Conservation (phyloP, 2,113 vertebrate species). For the Donacobius atricapilla region DNA sequence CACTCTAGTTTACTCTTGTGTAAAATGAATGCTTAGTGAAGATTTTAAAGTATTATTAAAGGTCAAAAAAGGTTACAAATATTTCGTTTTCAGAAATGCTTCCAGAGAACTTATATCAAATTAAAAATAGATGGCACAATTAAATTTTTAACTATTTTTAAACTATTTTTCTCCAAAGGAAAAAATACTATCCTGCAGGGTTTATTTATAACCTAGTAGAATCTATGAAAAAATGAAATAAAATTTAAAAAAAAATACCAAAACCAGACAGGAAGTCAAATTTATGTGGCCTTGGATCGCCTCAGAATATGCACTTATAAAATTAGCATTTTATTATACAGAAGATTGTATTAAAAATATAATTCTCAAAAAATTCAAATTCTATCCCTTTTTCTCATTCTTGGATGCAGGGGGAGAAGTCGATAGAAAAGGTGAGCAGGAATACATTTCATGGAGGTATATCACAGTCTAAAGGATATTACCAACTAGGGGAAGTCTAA, state of each 20-base stretch:
- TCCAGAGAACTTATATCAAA: not conserved
- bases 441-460: not conserved
- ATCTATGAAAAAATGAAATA: not conserved
- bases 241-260: not conserved
- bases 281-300: not conserved
- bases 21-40: not conserved
- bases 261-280: not conserved
- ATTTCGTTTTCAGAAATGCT: not conserved
- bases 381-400: not conserved
- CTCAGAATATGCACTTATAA: not conserved
- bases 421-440: not conserved
- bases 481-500: not conserved
- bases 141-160: not conserved
- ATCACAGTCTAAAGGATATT: not conserved
- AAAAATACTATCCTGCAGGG: not conserved
- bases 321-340: not conserved
- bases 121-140: not conserved
- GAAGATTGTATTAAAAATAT: not conserved
- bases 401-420: accelerated
- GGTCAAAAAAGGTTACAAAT: not conserved
- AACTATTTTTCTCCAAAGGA: not conserved
- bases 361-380: not conserved
- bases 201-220: not conserved
- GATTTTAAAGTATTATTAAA: not conserved
- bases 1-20: not conserved